Evolutionary conservation across 1,140 invertebrate species (phyloP).

Genomic region (Coelopa frigida): DNA sequence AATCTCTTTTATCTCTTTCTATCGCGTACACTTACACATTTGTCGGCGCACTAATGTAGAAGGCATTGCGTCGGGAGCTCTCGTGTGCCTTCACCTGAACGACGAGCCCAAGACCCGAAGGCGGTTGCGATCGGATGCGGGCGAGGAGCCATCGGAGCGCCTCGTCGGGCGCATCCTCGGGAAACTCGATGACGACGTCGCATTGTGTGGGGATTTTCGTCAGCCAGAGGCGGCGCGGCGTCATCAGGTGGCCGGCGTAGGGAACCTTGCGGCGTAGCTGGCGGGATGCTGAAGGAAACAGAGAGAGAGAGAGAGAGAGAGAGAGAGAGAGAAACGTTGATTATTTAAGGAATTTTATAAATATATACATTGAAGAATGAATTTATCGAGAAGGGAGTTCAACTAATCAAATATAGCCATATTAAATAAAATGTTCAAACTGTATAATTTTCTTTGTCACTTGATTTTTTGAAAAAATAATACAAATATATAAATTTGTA

Average conservation of each 20-base stretch:
- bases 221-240: conserved; percentile 64
- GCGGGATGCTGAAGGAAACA: conserved; percentile 60
- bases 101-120: conserved; percentile 32
- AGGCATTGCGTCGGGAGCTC: conserved; percentile 74
- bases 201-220: conserved; percentile 71
- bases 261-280: conserved; percentile 63
- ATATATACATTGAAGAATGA: too few relatives aligned
- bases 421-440: too few relatives aligned
- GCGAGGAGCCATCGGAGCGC: conserved; percentile 79
- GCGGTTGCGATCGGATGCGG: conserved; percentile 56
- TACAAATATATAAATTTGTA: too few relatives aligned
- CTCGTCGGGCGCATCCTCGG: conserved; percentile 66
- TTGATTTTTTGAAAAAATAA: too few relatives aligned
- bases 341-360: too few relatives aligned
- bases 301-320: too few relatives aligned
- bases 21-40: conserved; percentile 60
- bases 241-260: conserved; percentile 65
- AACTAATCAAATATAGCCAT: too few relatives aligned
- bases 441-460: too few relatives aligned
- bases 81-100: conserved; percentile 41
- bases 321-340: too few relatives aligned
- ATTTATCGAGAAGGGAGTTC: too few relatives aligned
- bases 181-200: conserved; percentile 76
- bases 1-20: neutral
- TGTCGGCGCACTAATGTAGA: conserved; percentile 82